phyloP scores from a whole-genome alignment of 2,113 vertebrate genomes.

The Lethenteron reissneri region DNA sequence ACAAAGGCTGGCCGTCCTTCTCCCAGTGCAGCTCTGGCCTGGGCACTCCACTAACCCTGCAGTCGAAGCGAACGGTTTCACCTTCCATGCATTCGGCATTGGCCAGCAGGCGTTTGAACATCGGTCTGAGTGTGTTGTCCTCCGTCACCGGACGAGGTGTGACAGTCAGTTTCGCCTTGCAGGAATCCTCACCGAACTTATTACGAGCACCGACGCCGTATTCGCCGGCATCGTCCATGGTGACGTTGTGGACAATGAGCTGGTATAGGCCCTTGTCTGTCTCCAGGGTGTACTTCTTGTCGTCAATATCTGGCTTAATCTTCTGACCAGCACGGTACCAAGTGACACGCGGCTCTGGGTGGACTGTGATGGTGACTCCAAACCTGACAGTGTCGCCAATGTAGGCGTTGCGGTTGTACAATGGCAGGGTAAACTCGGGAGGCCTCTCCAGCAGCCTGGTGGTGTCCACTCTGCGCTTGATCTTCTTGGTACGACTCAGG shows the following conservation, averaged over 20 bases:
- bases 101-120: conserved; percentile 94
- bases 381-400: conserved; percentile 65
- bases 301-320: conserved; percentile 59
- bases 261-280: conserved; percentile 84
- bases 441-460: conserved; percentile 70
- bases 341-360: conserved; percentile 75
- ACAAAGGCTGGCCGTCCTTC: conserved; percentile 65
- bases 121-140: conserved; percentile 69
- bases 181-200: conserved; percentile 75
- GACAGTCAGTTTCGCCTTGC: conserved; percentile 72
- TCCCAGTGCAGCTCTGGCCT: conserved; percentile 58
- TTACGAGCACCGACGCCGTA: conserved; percentile 74
- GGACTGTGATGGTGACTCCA: conserved; percentile 83
- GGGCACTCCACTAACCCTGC: conserved; percentile 71
- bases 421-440: conserved; percentile 84
- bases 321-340: conserved; percentile 95
- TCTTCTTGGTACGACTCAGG: conserved; percentile 50
- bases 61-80: conserved; percentile 71
- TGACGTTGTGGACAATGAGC: conserved; percentile 47
- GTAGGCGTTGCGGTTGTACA: conserved; percentile 64
- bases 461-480: conserved; percentile 67
- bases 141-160: conserved; percentile 53
- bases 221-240: conserved; percentile 60
- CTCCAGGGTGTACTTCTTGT: conserved; percentile 73
- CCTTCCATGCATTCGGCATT: conserved; percentile 82